Conservation (phyloP, 2,888 invertebrate species). For the Gari tellinella region DNA sequence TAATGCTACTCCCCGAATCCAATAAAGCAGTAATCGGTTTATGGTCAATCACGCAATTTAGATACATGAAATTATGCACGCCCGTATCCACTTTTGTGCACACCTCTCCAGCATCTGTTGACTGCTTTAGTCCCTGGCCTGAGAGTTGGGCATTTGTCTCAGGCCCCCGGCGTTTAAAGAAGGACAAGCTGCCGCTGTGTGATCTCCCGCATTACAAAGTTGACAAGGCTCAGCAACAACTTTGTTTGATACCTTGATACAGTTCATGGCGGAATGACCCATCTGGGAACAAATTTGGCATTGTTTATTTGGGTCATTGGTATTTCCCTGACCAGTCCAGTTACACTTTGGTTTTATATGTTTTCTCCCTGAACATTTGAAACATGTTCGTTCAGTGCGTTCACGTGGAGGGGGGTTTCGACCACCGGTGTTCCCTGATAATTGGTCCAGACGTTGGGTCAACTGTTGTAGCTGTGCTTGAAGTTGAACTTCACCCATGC, state of each 20-base stretch:
- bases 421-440: too few species aligned
- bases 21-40: slow-evolving; percentile 19
- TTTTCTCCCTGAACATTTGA: slow-evolving; percentile 10
- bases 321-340: slow-evolving; percentile 29
- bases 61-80: slow-evolving; percentile 19
- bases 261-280: slow-evolving; percentile 5
- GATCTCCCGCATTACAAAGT: too few species aligned
- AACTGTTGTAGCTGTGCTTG: too few species aligned
- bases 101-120: not conserved
- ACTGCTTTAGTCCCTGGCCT: not conserved
- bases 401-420: too few species aligned
- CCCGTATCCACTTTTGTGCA: not conserved
- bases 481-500: too few species aligned
- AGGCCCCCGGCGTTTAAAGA: slow-evolving; percentile 5
- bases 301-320: not conserved
- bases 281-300: slow-evolving; percentile 31
- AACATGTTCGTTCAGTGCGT: slow-evolving; percentile 12
- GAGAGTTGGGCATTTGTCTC: slow-evolving; percentile 2
- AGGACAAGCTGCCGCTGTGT: not conserved
- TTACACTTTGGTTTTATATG: slow-evolving; percentile 28
- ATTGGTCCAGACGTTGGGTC: too few species aligned
- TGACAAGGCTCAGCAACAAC: not conserved
- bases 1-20: slow-evolving; percentile 31
- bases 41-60: slow-evolving; percentile 7
- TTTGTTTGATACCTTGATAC: not conserved